Percentiles rank a stretch among this genome's conserved stretches.
These are phyloP conservation scores for Abramis brama DNA, from an alignment of 2,113 vertebrate species.

Conservation along the genomic window DNA sequence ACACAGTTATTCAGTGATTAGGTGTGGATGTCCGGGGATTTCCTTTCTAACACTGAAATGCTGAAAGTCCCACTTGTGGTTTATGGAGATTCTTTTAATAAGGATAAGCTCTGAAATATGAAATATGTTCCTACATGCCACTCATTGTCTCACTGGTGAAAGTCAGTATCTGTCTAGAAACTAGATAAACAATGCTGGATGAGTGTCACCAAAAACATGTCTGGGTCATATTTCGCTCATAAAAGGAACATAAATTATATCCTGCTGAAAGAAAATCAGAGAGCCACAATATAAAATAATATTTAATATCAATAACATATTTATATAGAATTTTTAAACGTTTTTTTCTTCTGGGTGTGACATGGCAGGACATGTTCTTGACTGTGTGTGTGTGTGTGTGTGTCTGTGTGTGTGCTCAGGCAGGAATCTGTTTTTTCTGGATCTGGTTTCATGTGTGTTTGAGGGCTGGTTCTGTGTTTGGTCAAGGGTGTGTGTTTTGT, in stretches of 20 bases:
- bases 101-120: conserved; percentile 1
- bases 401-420: neutral
- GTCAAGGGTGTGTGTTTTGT: conserved; percentile 32
- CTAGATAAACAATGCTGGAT: neutral
- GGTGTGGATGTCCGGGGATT: neutral
- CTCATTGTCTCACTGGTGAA: neutral
- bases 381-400: neutral
- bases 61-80: conserved; percentile 21
- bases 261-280: too few relatives aligned
- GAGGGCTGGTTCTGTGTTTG: too few relatives aligned
- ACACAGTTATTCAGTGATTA: neutral
- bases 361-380: too few relatives aligned
- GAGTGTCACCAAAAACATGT: neutral
- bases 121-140: conserved; percentile 14
- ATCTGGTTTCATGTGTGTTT: neutral
- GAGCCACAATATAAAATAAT: neutral
- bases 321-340: too few relatives aligned
- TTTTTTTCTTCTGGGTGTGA: too few relatives aligned
- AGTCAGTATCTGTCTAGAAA: neutral
- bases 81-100: conserved; percentile 6
- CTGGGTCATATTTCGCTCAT: neutral
- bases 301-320: too few relatives aligned
- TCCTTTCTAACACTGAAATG: neutral
- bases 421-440: neutral
- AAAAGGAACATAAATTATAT: neutral